Evolutionary conservation across 2,797 vertebrate species (phyloP).

Genomic region (Anguilla pacifica): DNA sequence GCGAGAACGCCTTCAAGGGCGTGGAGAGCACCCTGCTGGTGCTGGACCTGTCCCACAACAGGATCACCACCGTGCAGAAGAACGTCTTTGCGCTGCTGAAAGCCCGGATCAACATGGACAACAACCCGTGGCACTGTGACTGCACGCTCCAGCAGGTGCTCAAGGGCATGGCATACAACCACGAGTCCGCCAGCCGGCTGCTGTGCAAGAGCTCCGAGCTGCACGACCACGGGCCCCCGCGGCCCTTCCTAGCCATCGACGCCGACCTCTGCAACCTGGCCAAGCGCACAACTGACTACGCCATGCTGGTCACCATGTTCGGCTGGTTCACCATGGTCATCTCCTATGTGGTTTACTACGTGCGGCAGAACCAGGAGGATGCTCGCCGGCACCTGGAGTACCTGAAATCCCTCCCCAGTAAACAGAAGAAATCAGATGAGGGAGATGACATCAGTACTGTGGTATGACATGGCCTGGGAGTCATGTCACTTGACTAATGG

Average conservation of each 20-base stretch:
- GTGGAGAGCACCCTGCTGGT: conserved; percentile 81
- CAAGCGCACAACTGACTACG: conserved; percentile 89
- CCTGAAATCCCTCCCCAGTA: conserved; percentile 92
- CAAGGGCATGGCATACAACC: conserved; percentile 85
- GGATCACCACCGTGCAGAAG: conserved; percentile 84
- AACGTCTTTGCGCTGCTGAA: conserved; percentile 86
- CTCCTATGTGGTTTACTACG: conserved; percentile 87
- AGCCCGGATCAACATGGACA: conserved; percentile 82
- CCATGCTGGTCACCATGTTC: conserved; percentile 96
- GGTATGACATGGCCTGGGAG: conserved; percentile 71
- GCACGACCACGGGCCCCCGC: conserved; percentile 85
- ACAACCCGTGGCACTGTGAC: conserved; percentile 94
- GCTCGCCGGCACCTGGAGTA: conserved; percentile 89
- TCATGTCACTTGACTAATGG: not conserved
- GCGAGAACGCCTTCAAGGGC: conserved; percentile 85
- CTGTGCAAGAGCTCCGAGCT: conserved; percentile 81
- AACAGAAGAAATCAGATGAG: conserved; percentile 95
- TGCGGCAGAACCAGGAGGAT: conserved; percentile 90
- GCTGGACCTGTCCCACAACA: conserved; percentile 89
- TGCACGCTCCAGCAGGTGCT: conserved; percentile 88
- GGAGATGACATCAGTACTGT: conserved; percentile 96
- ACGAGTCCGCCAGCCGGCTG: conserved; percentile 85
- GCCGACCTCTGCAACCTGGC: conserved; percentile 90
- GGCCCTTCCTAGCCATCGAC: conserved; percentile 87
- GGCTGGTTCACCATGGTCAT: conserved; percentile 97